These are phyloP conservation scores for Caenorhabditis sp. DNA, from an alignment of 2,888 invertebrate genomes.

Conservation along the genomic window DNA sequence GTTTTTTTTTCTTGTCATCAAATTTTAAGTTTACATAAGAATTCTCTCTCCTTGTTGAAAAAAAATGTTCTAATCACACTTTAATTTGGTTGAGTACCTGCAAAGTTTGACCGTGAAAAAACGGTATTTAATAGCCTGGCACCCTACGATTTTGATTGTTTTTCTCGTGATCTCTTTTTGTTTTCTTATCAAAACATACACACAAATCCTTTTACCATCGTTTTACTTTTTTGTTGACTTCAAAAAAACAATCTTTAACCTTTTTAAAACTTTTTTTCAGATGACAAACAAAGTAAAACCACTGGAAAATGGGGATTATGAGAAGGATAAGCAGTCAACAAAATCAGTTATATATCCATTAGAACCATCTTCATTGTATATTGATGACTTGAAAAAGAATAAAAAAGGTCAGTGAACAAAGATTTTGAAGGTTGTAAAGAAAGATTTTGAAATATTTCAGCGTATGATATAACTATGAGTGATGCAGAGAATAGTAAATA, in stretches of 20 bases:
- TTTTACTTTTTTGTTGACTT: not conserved
- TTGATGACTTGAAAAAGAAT: constrained; percentile 48
- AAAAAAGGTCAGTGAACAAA: constrained; percentile 36
- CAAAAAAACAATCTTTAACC: not conserved
- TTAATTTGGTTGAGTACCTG: not conserved
- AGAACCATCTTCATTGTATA: constrained; percentile 43
- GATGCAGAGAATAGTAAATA: constrained; percentile 8
- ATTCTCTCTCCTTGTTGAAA: not conserved
- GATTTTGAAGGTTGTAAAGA: not conserved
- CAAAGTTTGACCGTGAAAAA: constrained; percentile 1
- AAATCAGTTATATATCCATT: constrained; percentile 45
- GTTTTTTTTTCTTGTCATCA: not conserved
- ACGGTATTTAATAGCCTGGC: not conserved
- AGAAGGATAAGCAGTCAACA: constrained; percentile 13
- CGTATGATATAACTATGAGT: constrained; percentile 32
- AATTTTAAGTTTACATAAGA: not conserved
- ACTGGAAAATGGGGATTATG: constrained; percentile 4
- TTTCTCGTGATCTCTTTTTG: not conserved
- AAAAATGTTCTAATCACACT: not conserved
- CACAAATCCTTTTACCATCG: not conserved
- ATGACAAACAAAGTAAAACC: constrained; percentile 10
- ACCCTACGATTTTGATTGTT: constrained; percentile 2
- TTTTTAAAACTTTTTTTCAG: not conserved
- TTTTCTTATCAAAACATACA: not conserved
- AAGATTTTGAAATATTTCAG: no score